Evolutionary conservation across 2,888 invertebrate species (phyloP), one percentile per base, ranked within the genome.

Genomic region (Eilema sororculum): DNA sequence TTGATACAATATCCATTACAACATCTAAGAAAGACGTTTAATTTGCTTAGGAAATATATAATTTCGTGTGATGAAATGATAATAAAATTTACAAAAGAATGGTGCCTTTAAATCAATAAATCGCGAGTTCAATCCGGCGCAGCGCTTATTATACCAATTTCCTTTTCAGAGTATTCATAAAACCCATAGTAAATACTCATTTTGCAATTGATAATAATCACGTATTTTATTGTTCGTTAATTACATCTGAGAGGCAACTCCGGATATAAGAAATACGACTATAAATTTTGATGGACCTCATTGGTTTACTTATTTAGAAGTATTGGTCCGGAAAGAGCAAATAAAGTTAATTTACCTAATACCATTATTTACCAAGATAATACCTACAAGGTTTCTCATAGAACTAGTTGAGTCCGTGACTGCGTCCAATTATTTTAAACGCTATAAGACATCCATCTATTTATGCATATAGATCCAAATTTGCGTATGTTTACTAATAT

Each of bases 111-210:
- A 66, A 70, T 12, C 24, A 22, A 67, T 70, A 63, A 70, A 70
- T 28, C 22, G 28, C 58, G 62, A 58, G 58, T 61, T 52, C 3
- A 67, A 30, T 13, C 30, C n/a, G 52, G 22, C 9, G n/a, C 10
- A 57, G 65, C 30, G 24, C 65, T 57, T 28, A 70, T 70, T 62
- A 67, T 24, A 41, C 66, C 66, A 70, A 67, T 70, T 62, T 70
- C 70, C 66, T 70, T 24, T 30, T 24, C 57, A 20, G 6, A 61
- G 57, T 25, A 62, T 41, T 62, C 41, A 62, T 46, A 61, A 61
- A 58, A 20, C n/a, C 24, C 13, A 60, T 22, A 0, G 25, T n/a
- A 41, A 28, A 60, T 58, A 58, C 20, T 46, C 22, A 33, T 58
- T 70, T 57, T 57, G 46, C 57, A 22, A 66, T 65, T 66, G 46